Evolutionary conservation across 2,888 invertebrate species (phyloP), one percentile per base, ranked within the genome.

Genomic region (Homarus gammarus): DNA sequence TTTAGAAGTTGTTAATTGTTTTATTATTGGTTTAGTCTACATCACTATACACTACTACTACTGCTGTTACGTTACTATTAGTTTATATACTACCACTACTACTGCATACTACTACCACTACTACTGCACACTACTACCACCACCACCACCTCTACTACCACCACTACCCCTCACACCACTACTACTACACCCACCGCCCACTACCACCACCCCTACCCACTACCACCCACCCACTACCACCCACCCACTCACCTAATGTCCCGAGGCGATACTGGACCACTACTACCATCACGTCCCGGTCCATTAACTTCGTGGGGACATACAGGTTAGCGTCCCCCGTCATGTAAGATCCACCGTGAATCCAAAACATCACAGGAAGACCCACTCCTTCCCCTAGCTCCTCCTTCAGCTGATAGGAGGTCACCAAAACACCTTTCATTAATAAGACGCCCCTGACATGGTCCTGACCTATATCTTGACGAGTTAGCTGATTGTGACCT

Each of bases 211-310:
- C 18, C 2, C 22, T 18, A 33, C 51, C 51, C 12, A 2, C 10
- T 22, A 2, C 12, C 12, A 1, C 44, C 44, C 6, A 2, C n/a
- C 51, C 3, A 56, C 10, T 22, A 56, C 18, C 51, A 56, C 51
- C 51, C 12, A 12, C 56, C 31, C n/a, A 61, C 92, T 90, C 92
- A 94, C 95, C 95, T 78, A 95, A 93, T 8, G 95, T 94, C 84
- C 95, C 95, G 0, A 95, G 93, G 31, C 95, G 93, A 93, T 95
- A 95, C 92, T 95, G 95, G 87, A 95, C 94, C 0, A 95, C 95
- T 27, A 95, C 95, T 0, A 95, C 94, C 5, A 95, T 94, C 61
- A 95, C 93, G 84, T 94, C 94, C 75, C 94, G 93, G 87, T 94
- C 94, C 56, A 95, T 94, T 61, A 95, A 92, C 78, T 95, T 94